Conservation (phyloP, 2,113 vertebrate genomes). For the Zosterops pallidus region DNA sequence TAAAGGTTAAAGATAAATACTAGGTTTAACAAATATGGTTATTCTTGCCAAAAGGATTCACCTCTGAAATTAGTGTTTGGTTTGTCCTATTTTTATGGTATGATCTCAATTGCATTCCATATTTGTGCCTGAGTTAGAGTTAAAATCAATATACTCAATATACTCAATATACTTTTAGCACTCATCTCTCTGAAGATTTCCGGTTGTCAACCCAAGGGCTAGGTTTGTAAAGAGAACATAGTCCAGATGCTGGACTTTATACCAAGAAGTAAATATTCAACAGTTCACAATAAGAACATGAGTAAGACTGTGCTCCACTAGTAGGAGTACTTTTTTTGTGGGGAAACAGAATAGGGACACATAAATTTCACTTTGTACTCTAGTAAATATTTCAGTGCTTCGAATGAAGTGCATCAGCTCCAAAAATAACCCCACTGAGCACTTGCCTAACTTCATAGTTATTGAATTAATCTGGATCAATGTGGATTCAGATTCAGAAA, state of each 20-base stretch:
- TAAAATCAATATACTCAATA: not conserved
- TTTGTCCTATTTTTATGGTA: not conserved
- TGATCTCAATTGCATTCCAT: not conserved
- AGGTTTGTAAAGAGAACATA: not conserved
- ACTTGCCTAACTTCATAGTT: not conserved
- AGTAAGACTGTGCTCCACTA: not conserved
- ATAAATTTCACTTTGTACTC: not conserved
- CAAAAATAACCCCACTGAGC: not conserved
- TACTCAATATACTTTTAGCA: not conserved
- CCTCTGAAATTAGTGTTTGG: not conserved
- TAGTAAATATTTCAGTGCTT: not conserved
- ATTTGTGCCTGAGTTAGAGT: not conserved
- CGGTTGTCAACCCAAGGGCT: not conserved
- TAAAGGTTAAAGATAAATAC: constrained; percentile 45
- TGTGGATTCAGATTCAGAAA: not conserved
- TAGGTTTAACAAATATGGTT: not conserved
- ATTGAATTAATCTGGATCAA: not conserved
- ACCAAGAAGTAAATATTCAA: constrained; percentile 7
- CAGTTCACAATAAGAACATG: not conserved
- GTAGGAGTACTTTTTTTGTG: not conserved
- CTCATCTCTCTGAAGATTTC: not conserved
- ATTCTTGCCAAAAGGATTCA: not conserved
- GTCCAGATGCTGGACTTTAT: not conserved
- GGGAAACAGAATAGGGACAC: not conserved
- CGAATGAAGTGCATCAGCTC: not conserved